These are phyloP conservation scores for Loxodonta africana DNA, from an alignment of 2,113 vertebrate genomes.

Conservation along the genomic window DNA sequence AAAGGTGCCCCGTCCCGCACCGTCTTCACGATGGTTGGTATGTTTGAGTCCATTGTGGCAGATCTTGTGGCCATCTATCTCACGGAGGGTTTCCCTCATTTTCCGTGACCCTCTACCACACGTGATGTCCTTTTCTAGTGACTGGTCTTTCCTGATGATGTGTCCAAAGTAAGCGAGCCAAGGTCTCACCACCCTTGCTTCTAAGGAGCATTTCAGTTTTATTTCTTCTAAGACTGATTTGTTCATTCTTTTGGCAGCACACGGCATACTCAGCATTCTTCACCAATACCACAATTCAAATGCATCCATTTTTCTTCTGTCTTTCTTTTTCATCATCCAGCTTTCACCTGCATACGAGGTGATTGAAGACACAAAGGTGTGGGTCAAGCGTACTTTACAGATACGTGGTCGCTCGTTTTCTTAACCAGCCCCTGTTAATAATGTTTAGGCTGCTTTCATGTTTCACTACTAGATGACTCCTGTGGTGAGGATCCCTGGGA, in stretches of 20 bases:
- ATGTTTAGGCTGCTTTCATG: neutral
- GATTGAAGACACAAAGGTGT: too few species aligned
- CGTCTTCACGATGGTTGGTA: too few species aligned
- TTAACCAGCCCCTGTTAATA: neutral
- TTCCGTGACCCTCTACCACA: neutral
- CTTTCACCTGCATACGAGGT: too few species aligned
- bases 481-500: neutral
- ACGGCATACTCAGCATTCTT: neutral
- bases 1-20: neutral
- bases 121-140: neutral
- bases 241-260: neutral
- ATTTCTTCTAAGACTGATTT: neutral
- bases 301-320: neutral
- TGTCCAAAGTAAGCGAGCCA: neutral
- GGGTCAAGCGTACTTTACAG: too few species aligned
- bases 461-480: accelerated
- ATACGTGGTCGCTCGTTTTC: neutral
- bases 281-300: neutral
- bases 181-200: neutral
- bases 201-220: neutral
- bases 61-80: neutral
- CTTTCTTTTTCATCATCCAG: too few species aligned
- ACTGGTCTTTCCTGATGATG: neutral
- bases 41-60: neutral
- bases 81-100: neutral